Base-by-base conservation (phyloP, 2,113 vertebrate species). In the Corvus hawaiiensis region DNA sequence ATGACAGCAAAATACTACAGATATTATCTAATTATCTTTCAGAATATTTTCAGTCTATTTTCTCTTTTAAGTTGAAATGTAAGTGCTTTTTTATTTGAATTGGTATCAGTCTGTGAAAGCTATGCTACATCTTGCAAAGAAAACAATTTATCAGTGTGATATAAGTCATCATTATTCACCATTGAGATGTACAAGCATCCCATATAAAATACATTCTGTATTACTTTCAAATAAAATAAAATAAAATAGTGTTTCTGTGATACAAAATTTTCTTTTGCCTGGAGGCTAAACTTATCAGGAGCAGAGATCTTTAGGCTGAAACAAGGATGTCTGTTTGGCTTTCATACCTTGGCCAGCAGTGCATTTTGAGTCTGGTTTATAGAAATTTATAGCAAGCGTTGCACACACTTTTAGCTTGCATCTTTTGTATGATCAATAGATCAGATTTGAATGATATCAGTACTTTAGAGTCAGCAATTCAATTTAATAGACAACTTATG, bases 381-480 rank as follows among this genome's bases (percentile, higher is more conserved):
- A 93, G 41, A 94, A 96, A 93, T 94, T 86, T 94, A 93, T 91
- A 72, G 87, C 28, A 72, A 84, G 66, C 37, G 69, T 68, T 89
- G 66, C 48, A 63, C 44, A 68, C 30, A 69, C 58, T 89, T 91
- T 88, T 51, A 84, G 33, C 72, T 83, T 63, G 61, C 58, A 37
- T 94, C 97, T 95, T 95, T 85, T 83, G 69, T 61, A 5, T 78
- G 74, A 93, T 93, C 97, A 96, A 91, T 97, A 97, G 95, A 97
- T 96, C 84, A 91, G 85, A 93, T 95, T 93, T 96, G 96, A 97
- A 97, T 96, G 93, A 97, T 97, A 84, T 84, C 91, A 84, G 91
- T 78, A 90, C 80, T 20, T 72, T 75, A 62, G 89, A 98, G 93
- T 87, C 92, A 90, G 93, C 96, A 96, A 87, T 96, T 97, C 96